phyloP scores from a whole-genome alignment of 2,797 vertebrate genomes.

The Sebastes matsubarae region DNA sequence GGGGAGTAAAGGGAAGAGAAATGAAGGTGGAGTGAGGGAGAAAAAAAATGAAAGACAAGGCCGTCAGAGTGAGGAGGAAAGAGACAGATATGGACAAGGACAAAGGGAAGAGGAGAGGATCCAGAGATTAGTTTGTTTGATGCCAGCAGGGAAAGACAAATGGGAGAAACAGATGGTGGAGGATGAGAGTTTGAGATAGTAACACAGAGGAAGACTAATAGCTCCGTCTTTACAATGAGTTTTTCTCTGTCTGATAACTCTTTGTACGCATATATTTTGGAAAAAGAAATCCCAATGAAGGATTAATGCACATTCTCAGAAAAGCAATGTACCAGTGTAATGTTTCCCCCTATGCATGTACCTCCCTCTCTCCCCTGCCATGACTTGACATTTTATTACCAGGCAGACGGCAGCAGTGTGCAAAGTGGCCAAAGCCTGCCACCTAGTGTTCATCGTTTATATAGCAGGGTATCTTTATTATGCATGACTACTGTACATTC shows the following conservation, averaged over 20 bases:
- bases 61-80: not conserved
- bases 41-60: not conserved
- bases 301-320: slow-evolving; percentile 51
- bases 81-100: slow-evolving; percentile 26
- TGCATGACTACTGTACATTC: slow-evolving; percentile 68
- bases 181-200: not conserved
- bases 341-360: slow-evolving; percentile 60
- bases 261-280: slow-evolving; percentile 24
- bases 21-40: not conserved
- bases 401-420: slow-evolving; percentile 28
- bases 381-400: slow-evolving; percentile 62
- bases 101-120: not conserved
- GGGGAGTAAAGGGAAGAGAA: not conserved
- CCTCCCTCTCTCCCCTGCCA: slow-evolving; percentile 44
- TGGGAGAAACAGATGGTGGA: not conserved
- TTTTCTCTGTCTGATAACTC: not conserved
- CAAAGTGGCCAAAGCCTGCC: slow-evolving; percentile 55
- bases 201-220: not conserved
- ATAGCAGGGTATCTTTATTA: slow-evolving; percentile 63
- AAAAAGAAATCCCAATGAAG: not conserved
- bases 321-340: slow-evolving; percentile 69
- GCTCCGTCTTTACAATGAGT: not conserved
- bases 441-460: slow-evolving; percentile 60
- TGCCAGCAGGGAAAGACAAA: not conserved
- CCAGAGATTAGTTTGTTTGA: slow-evolving; percentile 18